Conservation (phyloP, 2,888 invertebrate genomes). For the Spialia ferax region DNA sequence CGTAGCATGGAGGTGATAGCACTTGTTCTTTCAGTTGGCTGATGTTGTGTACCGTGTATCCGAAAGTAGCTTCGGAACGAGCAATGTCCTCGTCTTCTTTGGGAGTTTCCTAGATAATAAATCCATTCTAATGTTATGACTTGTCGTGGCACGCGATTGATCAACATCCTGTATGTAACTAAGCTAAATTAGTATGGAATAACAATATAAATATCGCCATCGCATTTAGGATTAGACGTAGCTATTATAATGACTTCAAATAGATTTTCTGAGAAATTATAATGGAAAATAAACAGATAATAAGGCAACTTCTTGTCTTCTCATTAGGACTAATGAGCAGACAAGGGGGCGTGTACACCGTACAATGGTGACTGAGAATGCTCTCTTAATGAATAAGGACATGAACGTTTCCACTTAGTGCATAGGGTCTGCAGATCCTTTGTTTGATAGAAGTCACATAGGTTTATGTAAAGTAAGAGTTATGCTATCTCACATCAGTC, state of each 20-base stretch:
- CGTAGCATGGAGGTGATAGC: slow-evolving; percentile 96
- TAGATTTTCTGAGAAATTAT: slow-evolving; percentile 2
- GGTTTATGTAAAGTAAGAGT: background rate
- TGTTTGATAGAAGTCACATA: background rate
- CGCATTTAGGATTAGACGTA: too few species aligned
- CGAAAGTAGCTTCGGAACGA: slow-evolving; percentile 97
- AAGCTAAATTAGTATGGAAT: too few species aligned
- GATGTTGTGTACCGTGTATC: slow-evolving; percentile 94
- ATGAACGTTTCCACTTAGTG: slow-evolving; percentile 33
- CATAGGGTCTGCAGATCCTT: slow-evolving; percentile 4
- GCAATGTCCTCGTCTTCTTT: slow-evolving; percentile 92
- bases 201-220: too few species aligned
- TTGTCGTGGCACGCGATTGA: too few species aligned
- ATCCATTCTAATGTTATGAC: too few species aligned
- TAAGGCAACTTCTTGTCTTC: slow-evolving; percentile 35
- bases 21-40: slow-evolving; percentile 94
- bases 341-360: slow-evolving; percentile 30
- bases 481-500: too few species aligned
- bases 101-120: slow-evolving; percentile 66
- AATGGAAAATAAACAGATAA: slow-evolving; percentile 31
- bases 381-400: slow-evolving; percentile 33
- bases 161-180: too few species aligned
- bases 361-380: slow-evolving; percentile 33
- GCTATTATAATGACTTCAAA: background rate
- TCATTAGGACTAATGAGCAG: slow-evolving; percentile 39